Conservation (phyloP, 2,113 vertebrate species). For the Lathamus discolor region DNA sequence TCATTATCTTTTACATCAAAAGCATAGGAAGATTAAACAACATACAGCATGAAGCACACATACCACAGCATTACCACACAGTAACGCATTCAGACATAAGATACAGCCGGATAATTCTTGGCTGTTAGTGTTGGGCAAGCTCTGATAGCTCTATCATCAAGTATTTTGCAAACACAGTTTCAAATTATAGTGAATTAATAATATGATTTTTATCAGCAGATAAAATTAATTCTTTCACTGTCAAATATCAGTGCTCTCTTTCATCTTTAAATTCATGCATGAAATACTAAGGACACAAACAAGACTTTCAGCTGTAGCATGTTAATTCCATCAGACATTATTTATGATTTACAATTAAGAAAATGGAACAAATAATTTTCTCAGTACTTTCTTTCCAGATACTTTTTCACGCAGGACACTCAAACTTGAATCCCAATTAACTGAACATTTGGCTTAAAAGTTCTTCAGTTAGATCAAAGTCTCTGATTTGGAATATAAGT, state of each 20-base stretch:
- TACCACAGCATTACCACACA: neutral
- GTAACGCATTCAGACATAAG: neutral
- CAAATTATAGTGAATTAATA: constrained; percentile 63
- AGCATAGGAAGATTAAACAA: constrained; percentile 12
- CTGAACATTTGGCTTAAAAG: neutral
- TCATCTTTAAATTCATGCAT: constrained; percentile 39
- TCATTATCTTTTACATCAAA: constrained; percentile 52
- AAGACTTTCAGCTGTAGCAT: constrained; percentile 19
- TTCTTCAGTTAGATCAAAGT: neutral
- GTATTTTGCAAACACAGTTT: constrained; percentile 10
- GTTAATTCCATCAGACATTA: constrained; percentile 39
- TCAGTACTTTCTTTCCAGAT: constrained; percentile 23
- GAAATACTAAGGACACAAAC: neutral
- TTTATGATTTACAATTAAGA: constrained; percentile 29
- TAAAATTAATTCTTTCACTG: constrained; percentile 63
- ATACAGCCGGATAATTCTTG: neutral
- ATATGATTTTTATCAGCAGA: constrained; percentile 21
- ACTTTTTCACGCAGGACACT: neutral
- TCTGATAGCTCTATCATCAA: constrained; percentile 46
- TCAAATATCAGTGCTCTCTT: constrained; percentile 25
- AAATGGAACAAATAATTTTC: neutral
- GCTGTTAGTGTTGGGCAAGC: constrained; percentile 49
- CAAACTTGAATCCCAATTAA: neutral
- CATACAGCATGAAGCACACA: neutral
- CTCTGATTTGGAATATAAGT: neutral